Conservation (phyloP, 2,113 vertebrate genomes). For the Larimichthys polyactis region DNA sequence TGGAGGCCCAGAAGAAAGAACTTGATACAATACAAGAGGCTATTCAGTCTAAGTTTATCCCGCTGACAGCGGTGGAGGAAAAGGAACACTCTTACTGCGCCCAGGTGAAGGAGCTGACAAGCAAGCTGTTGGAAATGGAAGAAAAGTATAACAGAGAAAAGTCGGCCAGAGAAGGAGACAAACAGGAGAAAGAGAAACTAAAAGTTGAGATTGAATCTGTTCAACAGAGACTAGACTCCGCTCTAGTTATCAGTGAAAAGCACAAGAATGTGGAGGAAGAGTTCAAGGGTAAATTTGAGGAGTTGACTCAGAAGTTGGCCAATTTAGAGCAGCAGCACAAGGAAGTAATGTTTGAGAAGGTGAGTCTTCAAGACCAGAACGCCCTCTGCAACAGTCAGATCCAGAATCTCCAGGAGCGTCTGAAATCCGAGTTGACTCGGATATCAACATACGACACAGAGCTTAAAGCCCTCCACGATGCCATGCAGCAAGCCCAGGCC, state of each 20-base stretch:
- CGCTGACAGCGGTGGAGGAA: slow-evolving; percentile 84
- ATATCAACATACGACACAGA: slow-evolving; percentile 84
- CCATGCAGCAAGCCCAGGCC: slow-evolving; percentile 79
- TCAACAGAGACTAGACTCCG: slow-evolving; percentile 84
- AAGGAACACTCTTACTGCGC: slow-evolving; percentile 84
- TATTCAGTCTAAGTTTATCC: slow-evolving; percentile 90
- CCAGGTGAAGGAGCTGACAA: slow-evolving; percentile 82
- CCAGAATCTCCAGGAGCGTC: slow-evolving; percentile 75
- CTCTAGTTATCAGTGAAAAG: slow-evolving; percentile 78
- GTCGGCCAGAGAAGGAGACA: slow-evolving; percentile 72
- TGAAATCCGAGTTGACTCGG: slow-evolving; percentile 79
- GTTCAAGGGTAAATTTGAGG: slow-evolving; percentile 75
- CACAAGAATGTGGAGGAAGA: slow-evolving; percentile 79
- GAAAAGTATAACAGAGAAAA: slow-evolving; percentile 75
- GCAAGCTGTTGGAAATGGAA: slow-evolving; percentile 79
- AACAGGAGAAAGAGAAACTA: slow-evolving; percentile 84
- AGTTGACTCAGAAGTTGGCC: slow-evolving; percentile 78
- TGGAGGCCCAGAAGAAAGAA: slow-evolving; percentile 91
- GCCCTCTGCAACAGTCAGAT: slow-evolving; percentile 77
- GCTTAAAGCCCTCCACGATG: slow-evolving; percentile 79
- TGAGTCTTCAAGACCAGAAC: slow-evolving; percentile 77
- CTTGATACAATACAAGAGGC: slow-evolving; percentile 94
- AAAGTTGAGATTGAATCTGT: slow-evolving; percentile 78
- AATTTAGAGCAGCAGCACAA: slow-evolving; percentile 80
- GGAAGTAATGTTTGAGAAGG: slow-evolving; percentile 71